phyloP scores from a whole-genome alignment of 2,113 vertebrate genomes.

The Cathartes aura region DNA sequence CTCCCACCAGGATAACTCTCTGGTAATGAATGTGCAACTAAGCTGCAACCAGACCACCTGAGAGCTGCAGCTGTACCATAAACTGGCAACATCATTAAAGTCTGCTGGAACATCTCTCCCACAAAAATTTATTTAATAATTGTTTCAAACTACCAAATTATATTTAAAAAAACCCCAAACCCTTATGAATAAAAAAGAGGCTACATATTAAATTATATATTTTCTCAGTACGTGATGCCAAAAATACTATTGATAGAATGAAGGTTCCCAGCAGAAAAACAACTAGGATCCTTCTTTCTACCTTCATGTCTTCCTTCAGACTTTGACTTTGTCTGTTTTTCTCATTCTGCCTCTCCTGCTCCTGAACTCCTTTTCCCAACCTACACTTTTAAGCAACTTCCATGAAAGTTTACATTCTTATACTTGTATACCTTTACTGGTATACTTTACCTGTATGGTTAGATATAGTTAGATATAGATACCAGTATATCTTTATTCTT shows the following conservation, averaged over 20 bases:
- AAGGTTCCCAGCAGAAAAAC: neutral
- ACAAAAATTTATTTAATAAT: neutral
- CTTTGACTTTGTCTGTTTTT: neutral
- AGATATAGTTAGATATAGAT: too few species aligned
- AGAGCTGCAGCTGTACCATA: neutral
- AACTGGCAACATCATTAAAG: neutral
- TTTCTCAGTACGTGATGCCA: neutral
- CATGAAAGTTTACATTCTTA: neutral
- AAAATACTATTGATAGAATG: neutral
- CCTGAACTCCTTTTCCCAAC: neutral
- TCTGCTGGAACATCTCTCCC: neutral
- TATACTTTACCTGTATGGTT: too few species aligned
- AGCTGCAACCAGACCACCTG: neutral
- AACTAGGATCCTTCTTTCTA: neutral
- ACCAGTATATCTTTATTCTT: too few species aligned
- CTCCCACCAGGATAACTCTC: neutral
- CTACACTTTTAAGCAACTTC: neutral
- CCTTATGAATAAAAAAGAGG: neutral
- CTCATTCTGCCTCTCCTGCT: neutral
- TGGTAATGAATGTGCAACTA: neutral
- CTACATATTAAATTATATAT: neutral
- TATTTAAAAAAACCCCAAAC: neutral
- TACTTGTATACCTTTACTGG: neutral
- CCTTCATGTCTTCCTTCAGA: neutral
- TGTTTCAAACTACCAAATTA: neutral